phyloP scores from a whole-genome alignment of 2,888 invertebrate species.

The Pseudoips prasinana region DNA sequence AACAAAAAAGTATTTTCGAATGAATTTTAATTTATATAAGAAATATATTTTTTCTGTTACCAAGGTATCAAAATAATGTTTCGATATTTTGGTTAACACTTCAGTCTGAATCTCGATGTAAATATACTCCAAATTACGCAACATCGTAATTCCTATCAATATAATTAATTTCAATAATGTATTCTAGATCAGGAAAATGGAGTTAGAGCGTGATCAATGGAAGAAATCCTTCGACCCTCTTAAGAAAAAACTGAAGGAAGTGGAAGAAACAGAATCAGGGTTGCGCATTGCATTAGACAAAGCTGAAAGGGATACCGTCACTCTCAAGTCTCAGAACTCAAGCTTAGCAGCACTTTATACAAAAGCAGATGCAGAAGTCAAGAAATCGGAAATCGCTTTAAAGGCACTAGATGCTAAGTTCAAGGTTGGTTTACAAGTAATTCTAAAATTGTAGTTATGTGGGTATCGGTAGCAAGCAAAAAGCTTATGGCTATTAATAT shows the following conservation, averaged over 20 bases:
- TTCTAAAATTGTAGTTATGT: background rate
- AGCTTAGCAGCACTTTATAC: conserved; percentile 68
- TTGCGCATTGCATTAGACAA: conserved; percentile 78
- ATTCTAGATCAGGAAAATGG: conserved; percentile 56
- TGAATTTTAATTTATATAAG: no score
- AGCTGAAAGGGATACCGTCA: conserved; percentile 78
- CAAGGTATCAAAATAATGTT: no score
- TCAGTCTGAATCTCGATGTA: no score
- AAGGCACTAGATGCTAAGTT: conserved; percentile 65
- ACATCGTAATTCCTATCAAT: no score
- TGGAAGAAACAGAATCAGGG: conserved; percentile 82
- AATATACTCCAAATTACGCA: no score
- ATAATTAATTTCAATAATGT: no score
- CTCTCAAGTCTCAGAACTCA: conserved; percentile 69
- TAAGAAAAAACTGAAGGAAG: conserved; percentile 78
- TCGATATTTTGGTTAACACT: no score
- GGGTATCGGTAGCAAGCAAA: no score
- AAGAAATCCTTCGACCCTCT: conserved; percentile 75
- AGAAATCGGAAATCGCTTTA: conserved; percentile 71
- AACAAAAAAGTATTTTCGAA: no score
- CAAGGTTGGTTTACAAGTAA: conserved; percentile 45
- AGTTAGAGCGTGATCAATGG: conserved; percentile 71
- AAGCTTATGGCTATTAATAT: no score
- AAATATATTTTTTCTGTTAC: no score
- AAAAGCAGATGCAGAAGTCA: conserved; percentile 74